Evolutionary conservation across 2,113 vertebrate species (phyloP).

Genomic region (Manacus vitellinus): DNA sequence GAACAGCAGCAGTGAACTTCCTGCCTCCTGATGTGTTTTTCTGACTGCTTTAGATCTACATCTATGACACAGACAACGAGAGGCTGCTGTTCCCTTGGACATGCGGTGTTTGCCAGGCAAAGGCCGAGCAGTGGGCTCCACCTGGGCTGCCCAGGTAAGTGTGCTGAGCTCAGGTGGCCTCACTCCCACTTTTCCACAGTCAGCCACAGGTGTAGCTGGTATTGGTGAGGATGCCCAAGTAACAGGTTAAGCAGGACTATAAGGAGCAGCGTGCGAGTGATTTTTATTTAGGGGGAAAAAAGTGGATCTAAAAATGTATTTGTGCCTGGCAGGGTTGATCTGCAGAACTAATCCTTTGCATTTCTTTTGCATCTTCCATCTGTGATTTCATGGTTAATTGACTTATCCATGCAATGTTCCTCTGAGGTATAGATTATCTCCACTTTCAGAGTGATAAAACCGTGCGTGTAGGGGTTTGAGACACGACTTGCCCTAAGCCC

Average conservation of each 20-base stretch:
- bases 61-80: background rate
- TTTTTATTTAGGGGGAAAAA: background rate
- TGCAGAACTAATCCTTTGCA: conserved; percentile 24
- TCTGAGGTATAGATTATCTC: conserved; percentile 44
- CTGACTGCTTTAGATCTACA: background rate
- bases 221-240: fast-evolving
- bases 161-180: background rate
- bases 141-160: background rate
- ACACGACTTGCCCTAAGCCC: background rate
- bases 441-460: background rate
- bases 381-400: conserved; percentile 59
- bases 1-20: background rate
- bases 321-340: conserved; percentile 22
- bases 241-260: background rate
- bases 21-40: background rate
- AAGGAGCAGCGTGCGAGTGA: background rate
- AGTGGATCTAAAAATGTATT: conserved; percentile 2
- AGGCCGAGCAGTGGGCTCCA: background rate
- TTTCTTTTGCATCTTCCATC: conserved; percentile 50
- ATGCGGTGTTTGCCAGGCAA: background rate
- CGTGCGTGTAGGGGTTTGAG: fast-evolving
- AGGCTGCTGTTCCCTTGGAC: background rate
- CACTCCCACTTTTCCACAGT: background rate
- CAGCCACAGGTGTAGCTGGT: background rate
- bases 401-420: conserved; percentile 31